A percentile compares a stretch with the other conserved stretches of the same genome.
Evolutionary conservation across 2,797 vertebrate genomes (phyloP).

Genomic region (Rhabdophis nuchalis): DNA sequence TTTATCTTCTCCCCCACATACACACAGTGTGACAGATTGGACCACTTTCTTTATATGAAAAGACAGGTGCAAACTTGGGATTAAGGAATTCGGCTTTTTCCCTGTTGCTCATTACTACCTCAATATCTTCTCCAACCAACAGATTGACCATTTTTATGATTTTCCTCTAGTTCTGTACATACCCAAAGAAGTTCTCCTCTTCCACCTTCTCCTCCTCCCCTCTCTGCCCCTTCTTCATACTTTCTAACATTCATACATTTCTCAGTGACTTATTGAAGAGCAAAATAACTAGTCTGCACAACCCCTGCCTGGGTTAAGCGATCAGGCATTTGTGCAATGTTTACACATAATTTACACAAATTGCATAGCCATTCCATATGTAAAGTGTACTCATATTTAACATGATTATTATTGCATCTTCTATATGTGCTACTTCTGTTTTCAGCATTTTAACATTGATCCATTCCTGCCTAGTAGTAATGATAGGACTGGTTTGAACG

Average conservation of each 20-base stretch:
- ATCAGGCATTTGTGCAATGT: neutral
- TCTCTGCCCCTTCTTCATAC: neutral
- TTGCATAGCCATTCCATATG: neutral
- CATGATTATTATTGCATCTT: neutral
- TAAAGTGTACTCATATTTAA: neutral
- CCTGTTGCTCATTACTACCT: neutral
- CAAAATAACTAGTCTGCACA: neutral
- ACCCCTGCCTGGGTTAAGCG: neutral
- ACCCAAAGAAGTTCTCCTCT: neutral
- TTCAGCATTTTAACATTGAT: neutral
- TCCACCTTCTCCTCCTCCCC: too few species aligned
- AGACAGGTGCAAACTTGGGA: neutral
- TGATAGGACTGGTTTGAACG: neutral
- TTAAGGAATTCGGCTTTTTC: neutral
- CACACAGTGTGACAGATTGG: neutral
- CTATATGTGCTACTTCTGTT: neutral
- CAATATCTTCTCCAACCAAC: neutral
- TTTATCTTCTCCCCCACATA: neutral
- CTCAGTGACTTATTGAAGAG: neutral
- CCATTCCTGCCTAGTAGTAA: neutral
- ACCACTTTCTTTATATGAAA: neutral
- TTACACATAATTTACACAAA: neutral
- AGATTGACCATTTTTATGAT: neutral
- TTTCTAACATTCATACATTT: neutral
- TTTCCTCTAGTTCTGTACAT: neutral